Base-by-base conservation (phyloP, 2,113 vertebrate genomes). In the Trinectes maculatus region DNA sequence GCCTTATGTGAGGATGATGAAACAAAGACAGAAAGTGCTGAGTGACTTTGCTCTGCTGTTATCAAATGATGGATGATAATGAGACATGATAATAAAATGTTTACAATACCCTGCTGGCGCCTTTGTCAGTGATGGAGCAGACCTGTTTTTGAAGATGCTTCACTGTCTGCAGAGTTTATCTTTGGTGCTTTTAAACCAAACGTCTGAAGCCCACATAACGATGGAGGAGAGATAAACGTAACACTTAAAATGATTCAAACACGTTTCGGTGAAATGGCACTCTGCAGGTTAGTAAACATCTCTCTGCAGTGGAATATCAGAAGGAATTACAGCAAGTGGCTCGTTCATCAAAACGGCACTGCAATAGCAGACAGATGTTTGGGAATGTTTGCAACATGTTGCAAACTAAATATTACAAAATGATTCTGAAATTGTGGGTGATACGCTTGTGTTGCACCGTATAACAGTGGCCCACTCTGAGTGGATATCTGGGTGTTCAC, bases 241-340 rank as follows among this genome's bases (percentile, higher is more conserved):
- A 67, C 63, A 43, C 33, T 58, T 67, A 21, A 73, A 85, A 58
- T 0, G 1, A 62, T 25, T 70, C 34, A 75, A 62, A 68, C 33
- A 47, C 19, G 62, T 51, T 66, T 26, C 16, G 7, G 33, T 10
- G 22, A 49, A 61, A 66, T 57, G 12, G 42, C 54, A 22, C 37
- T 65, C 48, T 74, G 53, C 48, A 48, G 34, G 39, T 65, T 34
- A 74, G 69, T 53, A 74, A 77, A 71, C 60, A 53, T 83, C 53
- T 69, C 59, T 60, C 37, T 15, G 43, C 51, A 42, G 68, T 18
- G 29, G 33, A 55, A 37, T 52, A 47, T 80, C 60, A 46, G 63
- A 64, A 77, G 60, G 31, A 58, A 61, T 71, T 47, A 72, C 59
- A 52, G 29, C 28, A 33, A 77, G 49, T 40, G 26, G 16, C 33